phyloP scores from a whole-genome alignment of 2,888 invertebrate species.

The Acleris holmiana region DNA sequence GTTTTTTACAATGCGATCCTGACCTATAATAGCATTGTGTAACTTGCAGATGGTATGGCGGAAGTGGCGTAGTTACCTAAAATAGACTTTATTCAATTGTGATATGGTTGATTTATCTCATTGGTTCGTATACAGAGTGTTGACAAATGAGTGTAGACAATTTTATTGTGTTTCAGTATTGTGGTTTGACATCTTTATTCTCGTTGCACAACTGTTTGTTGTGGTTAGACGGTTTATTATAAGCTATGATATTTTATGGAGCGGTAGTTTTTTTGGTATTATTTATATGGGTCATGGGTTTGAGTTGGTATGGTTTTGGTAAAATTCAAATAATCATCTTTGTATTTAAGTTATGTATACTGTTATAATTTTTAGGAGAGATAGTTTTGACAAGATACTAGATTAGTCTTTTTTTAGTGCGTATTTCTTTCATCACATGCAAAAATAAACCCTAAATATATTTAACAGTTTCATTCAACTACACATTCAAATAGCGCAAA shows the following conservation, averaged over 20 bases:
- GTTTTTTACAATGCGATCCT: conserved; percentile 8
- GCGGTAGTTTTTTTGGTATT: conserved; percentile 18
- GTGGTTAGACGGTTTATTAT: conserved; percentile 26
- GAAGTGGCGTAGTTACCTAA: background rate
- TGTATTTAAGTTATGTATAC: too few relatives aligned
- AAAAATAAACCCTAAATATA: conserved; percentile 8
- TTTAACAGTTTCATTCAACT: conserved; percentile 14
- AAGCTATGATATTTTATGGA: conserved; percentile 10
- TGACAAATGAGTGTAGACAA: conserved; percentile 81
- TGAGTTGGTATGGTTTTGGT: conserved; percentile 1
- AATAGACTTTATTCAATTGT: background rate
- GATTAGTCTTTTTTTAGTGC: too few relatives aligned
- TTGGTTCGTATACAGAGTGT: conserved; percentile 39
- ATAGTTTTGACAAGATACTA: too few relatives aligned
- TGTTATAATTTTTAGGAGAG: too few relatives aligned
- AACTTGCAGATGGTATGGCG: conserved; percentile 18
- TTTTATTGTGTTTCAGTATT: conserved; percentile 72
- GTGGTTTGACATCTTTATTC: conserved; percentile 68
- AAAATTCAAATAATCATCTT: too few relatives aligned
- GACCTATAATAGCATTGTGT: background rate
- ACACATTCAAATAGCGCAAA: conserved; percentile 42
- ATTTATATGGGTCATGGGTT: conserved; percentile 9
- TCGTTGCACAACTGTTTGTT: conserved; percentile 39
- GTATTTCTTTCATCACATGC: conserved; percentile 1
- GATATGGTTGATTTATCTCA: background rate